Evolutionary conservation across 2,113 vertebrate genomes (phyloP).

Genomic region (Toxostoma redivivum): DNA sequence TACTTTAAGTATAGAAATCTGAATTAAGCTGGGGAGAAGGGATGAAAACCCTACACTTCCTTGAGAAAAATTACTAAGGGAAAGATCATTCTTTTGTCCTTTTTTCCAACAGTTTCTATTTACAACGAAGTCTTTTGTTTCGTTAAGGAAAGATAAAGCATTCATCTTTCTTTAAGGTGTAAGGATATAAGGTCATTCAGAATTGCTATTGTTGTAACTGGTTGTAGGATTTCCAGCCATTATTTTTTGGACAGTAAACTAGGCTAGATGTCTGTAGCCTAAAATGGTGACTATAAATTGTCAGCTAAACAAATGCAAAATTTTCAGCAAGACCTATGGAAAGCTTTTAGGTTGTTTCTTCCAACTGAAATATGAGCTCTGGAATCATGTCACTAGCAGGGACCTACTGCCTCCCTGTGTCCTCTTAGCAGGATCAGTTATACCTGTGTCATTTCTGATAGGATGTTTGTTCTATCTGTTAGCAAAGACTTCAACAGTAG

Average conservation of each 20-base stretch:
- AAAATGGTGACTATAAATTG: not conserved
- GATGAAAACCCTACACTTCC: not conserved
- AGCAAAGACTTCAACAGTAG: not conserved
- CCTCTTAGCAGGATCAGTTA: not conserved
- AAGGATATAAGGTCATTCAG: not conserved
- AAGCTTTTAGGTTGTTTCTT: not conserved
- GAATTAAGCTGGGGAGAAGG: not conserved
- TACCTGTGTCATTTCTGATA: not conserved
- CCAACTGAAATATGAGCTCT: not conserved
- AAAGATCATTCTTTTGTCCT: not conserved
- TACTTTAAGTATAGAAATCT: not conserved
- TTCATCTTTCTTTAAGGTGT: not conserved
- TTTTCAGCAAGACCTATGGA: not conserved
- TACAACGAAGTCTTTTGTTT: not conserved
- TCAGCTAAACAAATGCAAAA: not conserved
- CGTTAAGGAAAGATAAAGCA: rapidly evolving
- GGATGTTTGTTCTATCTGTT: not conserved
- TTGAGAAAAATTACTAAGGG: not conserved
- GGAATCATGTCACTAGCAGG: not conserved
- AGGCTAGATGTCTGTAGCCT: not conserved
- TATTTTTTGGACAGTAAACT: not conserved
- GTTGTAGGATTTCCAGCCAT: not conserved
- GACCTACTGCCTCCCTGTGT: not conserved
- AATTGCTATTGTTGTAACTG: not conserved
- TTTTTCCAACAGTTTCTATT: not conserved